These are phyloP conservation scores for Capromys pilorides DNA, from an alignment of 2,797 vertebrate species.

Conservation along the genomic window DNA sequence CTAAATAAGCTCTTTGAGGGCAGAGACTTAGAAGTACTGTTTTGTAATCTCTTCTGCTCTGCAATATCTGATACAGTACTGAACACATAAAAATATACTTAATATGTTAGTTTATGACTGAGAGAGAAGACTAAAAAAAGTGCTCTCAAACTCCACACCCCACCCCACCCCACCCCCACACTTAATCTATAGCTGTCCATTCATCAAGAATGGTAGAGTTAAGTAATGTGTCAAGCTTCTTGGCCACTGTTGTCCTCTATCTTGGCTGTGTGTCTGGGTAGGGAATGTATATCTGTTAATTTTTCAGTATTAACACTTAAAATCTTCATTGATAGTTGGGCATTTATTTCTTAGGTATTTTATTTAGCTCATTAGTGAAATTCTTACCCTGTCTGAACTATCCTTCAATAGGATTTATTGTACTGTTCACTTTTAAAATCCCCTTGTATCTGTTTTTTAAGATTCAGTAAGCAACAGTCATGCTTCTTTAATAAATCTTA, in stretches of 20 bases:
- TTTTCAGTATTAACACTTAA: constrained; percentile 40
- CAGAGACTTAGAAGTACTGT: not conserved
- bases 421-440: constrained; percentile 51
- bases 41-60: not conserved
- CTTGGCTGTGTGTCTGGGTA: constrained; percentile 53
- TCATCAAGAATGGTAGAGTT: constrained; percentile 33
- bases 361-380: constrained; percentile 56
- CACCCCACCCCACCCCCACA: too few species aligned
- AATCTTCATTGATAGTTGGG: constrained; percentile 21
- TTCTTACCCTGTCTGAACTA: constrained; percentile 42
- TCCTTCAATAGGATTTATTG: constrained; percentile 5
- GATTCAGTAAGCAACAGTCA: constrained; percentile 47
- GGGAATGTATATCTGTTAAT: constrained; percentile 13
- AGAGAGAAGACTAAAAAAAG: constrained; percentile 60
- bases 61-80: not conserved
- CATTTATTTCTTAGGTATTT: constrained; percentile 63
- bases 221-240: constrained; percentile 51
- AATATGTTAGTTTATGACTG: not conserved
- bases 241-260: constrained; percentile 64
- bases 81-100: not conserved
- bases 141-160: constrained; percentile 40
- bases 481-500: constrained; percentile 62
- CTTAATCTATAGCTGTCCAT: not conserved
- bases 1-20: constrained; percentile 40
- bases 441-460: constrained; percentile 62